A percentile compares a stretch with the other conserved stretches of the same genome.
Conservation (phyloP, 2,113 vertebrate species). For the Etia nguti region DNA sequence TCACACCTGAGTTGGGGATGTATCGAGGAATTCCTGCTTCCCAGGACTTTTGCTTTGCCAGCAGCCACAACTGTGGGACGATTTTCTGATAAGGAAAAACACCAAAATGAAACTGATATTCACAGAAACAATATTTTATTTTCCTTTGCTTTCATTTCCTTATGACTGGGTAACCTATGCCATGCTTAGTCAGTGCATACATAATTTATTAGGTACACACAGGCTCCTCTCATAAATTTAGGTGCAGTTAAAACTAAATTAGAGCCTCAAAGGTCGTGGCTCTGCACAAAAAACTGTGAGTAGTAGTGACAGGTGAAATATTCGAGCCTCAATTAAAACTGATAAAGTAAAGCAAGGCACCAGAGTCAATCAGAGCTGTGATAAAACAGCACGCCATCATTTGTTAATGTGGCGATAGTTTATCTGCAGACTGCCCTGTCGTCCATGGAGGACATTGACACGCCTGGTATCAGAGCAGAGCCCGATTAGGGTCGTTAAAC, state of each 20-base stretch:
- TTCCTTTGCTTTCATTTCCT: background rate
- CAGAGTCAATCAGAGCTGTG: background rate
- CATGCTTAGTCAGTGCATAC: background rate
- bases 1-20: conserved; percentile 65
- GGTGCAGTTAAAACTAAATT: background rate
- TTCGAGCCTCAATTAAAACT: background rate
- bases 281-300: background rate
- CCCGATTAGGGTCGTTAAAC: background rate
- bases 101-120: background rate
- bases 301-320: background rate
- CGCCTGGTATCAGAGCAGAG: background rate
- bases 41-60: conserved; percentile 71
- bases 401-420: background rate
- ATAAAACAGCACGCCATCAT: background rate
- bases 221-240: background rate
- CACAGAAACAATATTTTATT: background rate
- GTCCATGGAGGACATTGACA: background rate
- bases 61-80: conserved; percentile 70
- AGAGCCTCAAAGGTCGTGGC: background rate
- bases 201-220: background rate
- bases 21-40: conserved; percentile 55
- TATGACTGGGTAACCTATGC: background rate
- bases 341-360: background rate
- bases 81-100: conserved; percentile 22
- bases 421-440: background rate